phyloP scores from a whole-genome alignment of 2,113 vertebrate species.

The Clarias batrachus region DNA sequence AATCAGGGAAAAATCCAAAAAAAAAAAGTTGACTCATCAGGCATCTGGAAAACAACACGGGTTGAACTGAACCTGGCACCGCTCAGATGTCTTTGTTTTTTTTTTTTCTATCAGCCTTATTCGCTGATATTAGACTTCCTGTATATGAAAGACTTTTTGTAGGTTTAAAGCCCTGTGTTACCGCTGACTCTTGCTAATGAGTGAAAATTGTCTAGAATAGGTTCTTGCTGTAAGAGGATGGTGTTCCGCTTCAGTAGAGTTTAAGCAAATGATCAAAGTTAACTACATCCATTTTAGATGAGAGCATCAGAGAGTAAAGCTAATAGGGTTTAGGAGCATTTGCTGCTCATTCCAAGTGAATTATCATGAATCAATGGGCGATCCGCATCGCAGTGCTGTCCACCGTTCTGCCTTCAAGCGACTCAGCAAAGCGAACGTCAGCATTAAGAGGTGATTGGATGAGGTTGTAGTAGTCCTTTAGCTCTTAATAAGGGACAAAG shows the following conservation, averaged over 20 bases:
- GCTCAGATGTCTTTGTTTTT: background rate
- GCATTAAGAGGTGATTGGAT: background rate
- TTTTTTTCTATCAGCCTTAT: too few species aligned
- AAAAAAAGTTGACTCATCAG: background rate
- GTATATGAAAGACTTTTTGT: background rate
- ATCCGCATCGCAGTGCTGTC: background rate
- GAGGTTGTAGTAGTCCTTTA: background rate
- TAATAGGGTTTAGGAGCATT: slow-evolving; percentile 15
- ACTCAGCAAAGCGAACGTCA: background rate
- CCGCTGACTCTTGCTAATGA: background rate
- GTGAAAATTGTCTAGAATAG: slow-evolving; percentile 34
- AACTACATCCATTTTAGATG: slow-evolving; percentile 40
- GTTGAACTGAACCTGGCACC: background rate
- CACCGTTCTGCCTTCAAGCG: background rate
- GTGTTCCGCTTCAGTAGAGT: slow-evolving; percentile 42
- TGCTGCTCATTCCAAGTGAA: slow-evolving; percentile 9
- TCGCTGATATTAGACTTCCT: background rate
- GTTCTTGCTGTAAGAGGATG: slow-evolving; percentile 16
- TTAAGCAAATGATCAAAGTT: slow-evolving; percentile 46
- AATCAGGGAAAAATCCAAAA: too few species aligned
- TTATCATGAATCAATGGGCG: background rate
- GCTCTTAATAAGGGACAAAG: background rate
- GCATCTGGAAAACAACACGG: background rate
- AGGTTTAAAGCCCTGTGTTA: background rate
- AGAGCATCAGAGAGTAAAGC: slow-evolving; percentile 31